phyloP scores from a whole-genome alignment of 2,888 invertebrate genomes.

The Sesia apiformis region DNA sequence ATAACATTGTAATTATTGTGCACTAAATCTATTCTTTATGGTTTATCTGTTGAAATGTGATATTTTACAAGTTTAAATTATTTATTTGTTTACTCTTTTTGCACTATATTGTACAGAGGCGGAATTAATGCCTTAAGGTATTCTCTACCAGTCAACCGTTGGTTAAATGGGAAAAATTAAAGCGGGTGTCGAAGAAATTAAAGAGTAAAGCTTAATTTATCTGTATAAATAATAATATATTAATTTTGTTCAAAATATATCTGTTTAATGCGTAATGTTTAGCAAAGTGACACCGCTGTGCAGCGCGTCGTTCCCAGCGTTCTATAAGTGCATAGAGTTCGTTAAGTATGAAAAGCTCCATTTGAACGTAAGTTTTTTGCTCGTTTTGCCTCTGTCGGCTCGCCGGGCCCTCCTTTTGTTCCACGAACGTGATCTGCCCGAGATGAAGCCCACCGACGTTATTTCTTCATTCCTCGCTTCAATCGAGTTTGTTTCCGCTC shows the following conservation, averaged over 20 bases:
- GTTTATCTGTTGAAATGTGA: no score
- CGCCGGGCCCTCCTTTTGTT: constrained; percentile 61
- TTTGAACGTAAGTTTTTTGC: constrained; percentile 56
- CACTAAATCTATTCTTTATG: no score
- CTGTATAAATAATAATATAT: background rate
- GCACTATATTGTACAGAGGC: no score
- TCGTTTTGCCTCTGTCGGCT: constrained; percentile 46
- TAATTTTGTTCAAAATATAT: background rate
- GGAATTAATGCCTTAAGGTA: no score
- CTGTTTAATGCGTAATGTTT: constrained; percentile 15
- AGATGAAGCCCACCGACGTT: constrained; percentile 60
- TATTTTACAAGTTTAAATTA: no score
- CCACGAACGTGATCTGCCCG: constrained; percentile 65
- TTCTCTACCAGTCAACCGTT: no score
- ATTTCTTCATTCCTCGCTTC: constrained; percentile 52
- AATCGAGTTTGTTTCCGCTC: constrained; percentile 53
- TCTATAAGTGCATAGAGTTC: constrained; percentile 44
- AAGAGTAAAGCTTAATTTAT: no score
- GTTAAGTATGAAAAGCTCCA: constrained; percentile 63
- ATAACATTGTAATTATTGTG: no score
- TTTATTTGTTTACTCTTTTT: no score
- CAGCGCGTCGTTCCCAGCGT: constrained; percentile 25
- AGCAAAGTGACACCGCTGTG: constrained; percentile 23
- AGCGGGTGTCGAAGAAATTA: no score
- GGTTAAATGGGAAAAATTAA: no score